These are phyloP conservation scores for Actinia equina DNA, from an alignment of 64 coral and sea anemone genomes.

Conservation along the genomic window DNA sequence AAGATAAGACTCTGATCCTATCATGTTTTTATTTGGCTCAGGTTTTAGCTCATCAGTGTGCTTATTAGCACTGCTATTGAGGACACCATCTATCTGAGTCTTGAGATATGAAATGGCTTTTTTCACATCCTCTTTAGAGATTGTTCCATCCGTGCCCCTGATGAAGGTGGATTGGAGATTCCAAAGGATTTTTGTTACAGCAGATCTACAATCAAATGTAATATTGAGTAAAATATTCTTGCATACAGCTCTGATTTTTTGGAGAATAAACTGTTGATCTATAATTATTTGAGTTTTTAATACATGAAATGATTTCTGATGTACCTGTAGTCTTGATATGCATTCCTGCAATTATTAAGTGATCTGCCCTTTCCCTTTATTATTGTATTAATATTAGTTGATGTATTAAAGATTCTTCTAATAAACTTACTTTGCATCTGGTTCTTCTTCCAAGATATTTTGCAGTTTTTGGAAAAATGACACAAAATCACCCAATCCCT, in stretches of 20 bases:
- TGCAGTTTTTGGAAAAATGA: constrained; percentile 88
- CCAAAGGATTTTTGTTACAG: constrained; percentile 25
- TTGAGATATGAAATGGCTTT: constrained; percentile 1
- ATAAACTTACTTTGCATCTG: constrained; percentile 70
- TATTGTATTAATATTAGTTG: too few relatives aligned
- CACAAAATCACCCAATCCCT: constrained; percentile 94
- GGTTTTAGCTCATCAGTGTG: neutral
- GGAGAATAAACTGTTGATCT: too few relatives aligned
- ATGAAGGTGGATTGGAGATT: constrained; percentile 26
- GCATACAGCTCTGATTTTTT: too few relatives aligned
- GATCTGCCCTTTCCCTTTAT: too few relatives aligned
- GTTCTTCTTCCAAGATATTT: constrained; percentile 76
- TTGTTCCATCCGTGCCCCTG: neutral
- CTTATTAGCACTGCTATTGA: neutral
- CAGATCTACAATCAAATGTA: constrained; percentile 2
- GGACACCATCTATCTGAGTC: neutral
- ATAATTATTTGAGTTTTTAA: too few relatives aligned
- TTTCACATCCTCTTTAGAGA: neutral
- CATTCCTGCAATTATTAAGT: too few relatives aligned
- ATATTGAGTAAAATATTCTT: too few relatives aligned
- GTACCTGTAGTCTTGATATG: too few relatives aligned
- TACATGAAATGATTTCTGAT: too few relatives aligned
- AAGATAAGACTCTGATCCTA: constrained; percentile 45
- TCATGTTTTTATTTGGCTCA: constrained; percentile 35
- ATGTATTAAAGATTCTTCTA: too few relatives aligned